Percentiles rank a stretch among this genome's conserved stretches.
These are phyloP conservation scores for Globodera ellingtonae DNA, from an alignment of 1,140 invertebrate genomes.

Conservation along the genomic window DNA sequence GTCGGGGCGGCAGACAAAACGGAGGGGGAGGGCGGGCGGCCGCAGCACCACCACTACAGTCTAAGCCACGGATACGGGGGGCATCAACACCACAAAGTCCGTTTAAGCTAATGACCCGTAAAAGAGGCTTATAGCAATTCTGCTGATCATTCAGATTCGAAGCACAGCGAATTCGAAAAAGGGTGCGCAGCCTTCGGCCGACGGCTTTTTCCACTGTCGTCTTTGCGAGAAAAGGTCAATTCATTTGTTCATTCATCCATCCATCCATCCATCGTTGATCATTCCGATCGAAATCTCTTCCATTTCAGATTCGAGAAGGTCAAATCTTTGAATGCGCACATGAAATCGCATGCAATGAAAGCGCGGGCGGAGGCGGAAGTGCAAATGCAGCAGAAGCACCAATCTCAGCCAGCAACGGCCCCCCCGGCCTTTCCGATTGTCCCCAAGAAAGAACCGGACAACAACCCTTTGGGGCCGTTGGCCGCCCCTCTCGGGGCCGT, in stretches of 20 bases:
- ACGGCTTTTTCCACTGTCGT: conserved; percentile 65
- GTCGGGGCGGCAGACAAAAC: not conserved
- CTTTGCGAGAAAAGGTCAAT: conserved; percentile 59
- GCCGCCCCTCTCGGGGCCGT: not conserved
- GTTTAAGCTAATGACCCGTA: not conserved
- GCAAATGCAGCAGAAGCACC: conserved; percentile 28
- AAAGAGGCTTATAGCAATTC: not conserved
- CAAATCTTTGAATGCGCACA: conserved; percentile 64
- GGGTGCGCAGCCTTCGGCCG: conserved; percentile 63
- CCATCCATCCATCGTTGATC: not conserved
- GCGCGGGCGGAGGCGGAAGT: conserved; percentile 64
- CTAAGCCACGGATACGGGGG: not conserved
- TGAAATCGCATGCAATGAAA: conserved; percentile 65
- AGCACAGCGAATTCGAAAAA: conserved; percentile 45
- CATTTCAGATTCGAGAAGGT: conserved; percentile 57
- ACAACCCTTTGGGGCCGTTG: not conserved
- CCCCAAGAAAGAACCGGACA: conserved; percentile 14
- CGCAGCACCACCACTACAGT: conserved; percentile 8
- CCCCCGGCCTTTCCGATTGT: conserved; percentile 12
- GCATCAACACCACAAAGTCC: not conserved
- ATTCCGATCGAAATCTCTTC: not conserved
- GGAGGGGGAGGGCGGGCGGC: not conserved
- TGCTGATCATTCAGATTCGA: conserved; percentile 24
- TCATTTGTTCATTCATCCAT: not conserved
- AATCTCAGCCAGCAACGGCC: conserved; percentile 15